Evolutionary conservation across 2,797 vertebrate genomes (phyloP), one percentile per base, ranked within the genome.

Genomic region (Sphenopsis melanotis): DNA sequence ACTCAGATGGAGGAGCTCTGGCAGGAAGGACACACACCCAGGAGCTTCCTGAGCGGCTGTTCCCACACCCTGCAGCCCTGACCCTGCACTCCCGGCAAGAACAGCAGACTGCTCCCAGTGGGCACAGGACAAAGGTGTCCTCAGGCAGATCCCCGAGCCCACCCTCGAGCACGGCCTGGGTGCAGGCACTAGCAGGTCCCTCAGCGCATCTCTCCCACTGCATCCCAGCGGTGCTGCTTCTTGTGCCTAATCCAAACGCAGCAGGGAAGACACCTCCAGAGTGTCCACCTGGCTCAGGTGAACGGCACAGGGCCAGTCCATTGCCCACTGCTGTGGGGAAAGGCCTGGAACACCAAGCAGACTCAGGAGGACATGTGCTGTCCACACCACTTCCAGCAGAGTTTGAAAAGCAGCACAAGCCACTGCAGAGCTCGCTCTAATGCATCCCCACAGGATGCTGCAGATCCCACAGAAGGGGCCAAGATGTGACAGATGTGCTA

Each of bases 11-110:
- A 83, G 93, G 94, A 96, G 59, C 70, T 95, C 77, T 56, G 1
- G 18, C 92, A 96, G 96, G 96, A 96, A 96, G 59, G 83, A 94
- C 90, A 95, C 93, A 96, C 94, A 0, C 95, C 94, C 95, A 93
- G 16, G 74, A 93, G 95, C 90, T 96, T 97, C 95, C 92, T 94
- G 91, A 71, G 77, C 1, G 0, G 66, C 79, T 4, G 0, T 88
- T 96, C 89, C 87, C 91, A 93, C 95, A 92, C 56, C 80, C 87
- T 3, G 3, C 12, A 0, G 68, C 59, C 18, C 72, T 23, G 65
- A 87, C 69, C 83, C 72, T 22, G 59, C 0, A 0, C 60, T 87
- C 49, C 69, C 46, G 59, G 74, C 66, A 69, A 24, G 42, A 41
- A 59, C 2, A 10, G 49, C 81, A 71, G 0, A 21, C 20, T 5